These are phyloP conservation scores for Tachystola acroxantha DNA, from an alignment of 2,888 invertebrate species.

Conservation along the genomic window DNA sequence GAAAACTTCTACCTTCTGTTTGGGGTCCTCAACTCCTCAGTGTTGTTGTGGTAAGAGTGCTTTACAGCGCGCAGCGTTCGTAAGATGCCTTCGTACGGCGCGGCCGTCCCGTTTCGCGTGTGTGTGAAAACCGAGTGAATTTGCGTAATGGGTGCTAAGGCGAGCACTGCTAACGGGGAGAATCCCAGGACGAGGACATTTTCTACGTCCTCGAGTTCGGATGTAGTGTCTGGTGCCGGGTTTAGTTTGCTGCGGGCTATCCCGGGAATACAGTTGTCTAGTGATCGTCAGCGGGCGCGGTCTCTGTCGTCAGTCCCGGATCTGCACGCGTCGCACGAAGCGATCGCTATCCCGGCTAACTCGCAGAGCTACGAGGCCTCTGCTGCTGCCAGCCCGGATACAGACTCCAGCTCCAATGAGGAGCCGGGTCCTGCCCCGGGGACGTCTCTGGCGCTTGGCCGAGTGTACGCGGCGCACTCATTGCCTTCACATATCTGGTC, in stretches of 20 bases:
- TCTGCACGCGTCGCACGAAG: slow-evolving; percentile 79
- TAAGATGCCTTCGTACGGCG: slow-evolving; percentile 73
- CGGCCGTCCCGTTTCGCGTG: slow-evolving; percentile 58
- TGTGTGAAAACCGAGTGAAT: slow-evolving; percentile 63
- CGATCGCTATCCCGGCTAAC: slow-evolving; percentile 80
- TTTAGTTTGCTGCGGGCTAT: slow-evolving; percentile 84
- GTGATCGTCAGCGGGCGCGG: slow-evolving; percentile 89
- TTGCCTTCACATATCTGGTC: slow-evolving; percentile 96
- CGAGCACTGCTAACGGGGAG: slow-evolving; percentile 88
- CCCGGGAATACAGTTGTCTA: slow-evolving; percentile 85
- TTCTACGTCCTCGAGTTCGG: slow-evolving; percentile 84
- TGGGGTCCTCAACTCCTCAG: slow-evolving; percentile 45
- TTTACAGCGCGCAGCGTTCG: slow-evolving; percentile 29
- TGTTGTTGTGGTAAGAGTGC: slow-evolving; percentile 48
- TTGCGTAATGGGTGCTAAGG: slow-evolving; percentile 89
- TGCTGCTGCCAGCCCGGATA: slow-evolving; percentile 82
- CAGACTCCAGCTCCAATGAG: slow-evolving; percentile 83
- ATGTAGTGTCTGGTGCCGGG: slow-evolving; percentile 80
- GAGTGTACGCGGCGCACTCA: slow-evolving; percentile 92
- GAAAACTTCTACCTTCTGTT: slow-evolving; percentile 51
- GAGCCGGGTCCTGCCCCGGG: slow-evolving; percentile 72
- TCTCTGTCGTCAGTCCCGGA: slow-evolving; percentile 91
- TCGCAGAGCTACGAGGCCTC: slow-evolving; percentile 81
- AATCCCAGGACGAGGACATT: slow-evolving; percentile 87
- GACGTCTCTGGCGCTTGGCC: slow-evolving; percentile 80